phyloP scores from a whole-genome alignment of 2,888 invertebrate species.

The Sminthurinus aureus region DNA sequence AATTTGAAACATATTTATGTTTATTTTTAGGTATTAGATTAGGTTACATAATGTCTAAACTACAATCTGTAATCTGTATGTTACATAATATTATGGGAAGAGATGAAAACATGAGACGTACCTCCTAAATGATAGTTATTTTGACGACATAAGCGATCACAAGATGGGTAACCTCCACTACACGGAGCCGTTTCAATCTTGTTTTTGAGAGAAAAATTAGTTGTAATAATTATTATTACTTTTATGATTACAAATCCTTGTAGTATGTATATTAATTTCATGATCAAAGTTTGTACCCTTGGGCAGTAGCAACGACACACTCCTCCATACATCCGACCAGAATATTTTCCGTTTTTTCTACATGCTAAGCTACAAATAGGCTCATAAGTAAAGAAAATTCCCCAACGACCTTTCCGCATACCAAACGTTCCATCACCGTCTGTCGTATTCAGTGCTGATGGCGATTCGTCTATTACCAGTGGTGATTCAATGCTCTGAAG shows the following conservation, averaged over 20 bases:
- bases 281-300: slow-evolving; percentile 24
- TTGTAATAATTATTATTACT: not conserved
- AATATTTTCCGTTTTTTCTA: slow-evolving; percentile 34
- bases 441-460: no score
- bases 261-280: no score
- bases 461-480: no score
- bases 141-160: slow-evolving; percentile 32
- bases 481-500: not conserved
- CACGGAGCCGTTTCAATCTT: slow-evolving; percentile 33
- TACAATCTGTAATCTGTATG: no score
- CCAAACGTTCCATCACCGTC: not conserved
- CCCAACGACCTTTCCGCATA: slow-evolving; percentile 34
- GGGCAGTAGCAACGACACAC: slow-evolving; percentile 38
- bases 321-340: slow-evolving; percentile 35
- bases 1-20: no score
- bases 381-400: slow-evolving; percentile 39
- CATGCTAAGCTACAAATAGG: slow-evolving; percentile 30
- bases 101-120: not conserved
- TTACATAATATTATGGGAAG: no score
- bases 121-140: slow-evolving; percentile 32
- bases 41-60: no score
- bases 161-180: slow-evolving; percentile 33
- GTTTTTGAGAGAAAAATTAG: not conserved
- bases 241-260: no score
- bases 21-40: no score